phyloP scores from a whole-genome alignment of 2,888 invertebrate genomes.

The Drosophila gaucha region DNA sequence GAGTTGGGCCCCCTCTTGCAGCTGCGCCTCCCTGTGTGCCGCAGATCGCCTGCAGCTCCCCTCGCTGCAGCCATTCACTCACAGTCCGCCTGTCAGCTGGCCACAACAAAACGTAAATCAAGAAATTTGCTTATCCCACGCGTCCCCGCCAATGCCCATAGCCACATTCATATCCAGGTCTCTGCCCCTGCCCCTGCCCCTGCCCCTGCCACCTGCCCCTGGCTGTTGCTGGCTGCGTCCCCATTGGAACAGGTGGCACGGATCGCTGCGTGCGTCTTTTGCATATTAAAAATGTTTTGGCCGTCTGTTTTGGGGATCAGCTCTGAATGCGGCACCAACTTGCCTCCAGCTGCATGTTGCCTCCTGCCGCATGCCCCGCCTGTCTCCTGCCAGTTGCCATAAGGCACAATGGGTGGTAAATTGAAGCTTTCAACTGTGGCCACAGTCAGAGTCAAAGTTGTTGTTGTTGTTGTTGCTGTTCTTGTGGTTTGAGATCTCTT shows the following conservation, averaged over 20 bases:
- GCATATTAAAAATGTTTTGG: constrained; percentile 59
- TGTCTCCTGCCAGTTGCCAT: constrained; percentile 51
- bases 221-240: constrained; percentile 13
- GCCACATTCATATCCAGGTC: background rate
- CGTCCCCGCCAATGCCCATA: constrained; percentile 7
- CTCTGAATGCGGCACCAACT: constrained; percentile 21
- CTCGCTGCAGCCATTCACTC: constrained; percentile 4
- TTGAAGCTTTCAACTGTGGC: constrained; percentile 76
- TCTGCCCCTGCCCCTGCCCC: constrained; percentile 1
- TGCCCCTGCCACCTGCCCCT: background rate
- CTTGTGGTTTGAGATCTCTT: constrained; percentile 15
- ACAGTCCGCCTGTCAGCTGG: constrained; percentile 47
- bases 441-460: constrained; percentile 7
- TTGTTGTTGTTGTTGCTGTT: constrained; percentile 17
- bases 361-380: background rate
- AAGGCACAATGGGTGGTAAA: constrained; percentile 79
- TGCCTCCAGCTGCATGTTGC: constrained; percentile 26
- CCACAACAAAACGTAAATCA: constrained; percentile 73
- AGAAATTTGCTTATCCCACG: constrained; percentile 77
- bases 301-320: constrained; percentile 36
- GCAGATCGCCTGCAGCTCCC: constrained; percentile 11
- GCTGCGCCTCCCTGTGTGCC: background rate
- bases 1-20: constrained; percentile 15
- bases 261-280: constrained; percentile 65
- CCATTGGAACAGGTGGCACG: constrained; percentile 58